Percentiles rank a stretch among this genome's conserved stretches.
Evolutionary conservation across 2,797 vertebrate species (phyloP).

Genomic region (Taenioides sp.): DNA sequence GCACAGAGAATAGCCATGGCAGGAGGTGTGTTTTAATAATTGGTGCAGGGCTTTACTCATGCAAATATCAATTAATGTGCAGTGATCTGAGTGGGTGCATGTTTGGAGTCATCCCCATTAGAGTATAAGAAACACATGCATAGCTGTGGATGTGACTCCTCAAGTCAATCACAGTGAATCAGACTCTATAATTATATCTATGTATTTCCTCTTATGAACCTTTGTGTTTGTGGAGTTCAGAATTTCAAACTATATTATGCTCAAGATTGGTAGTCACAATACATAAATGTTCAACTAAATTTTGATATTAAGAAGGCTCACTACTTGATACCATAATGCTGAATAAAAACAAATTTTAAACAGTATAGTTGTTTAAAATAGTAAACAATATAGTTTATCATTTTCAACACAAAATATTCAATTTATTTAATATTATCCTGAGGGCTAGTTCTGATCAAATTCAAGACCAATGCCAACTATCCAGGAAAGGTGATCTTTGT

Average conservation of each 20-base stretch:
- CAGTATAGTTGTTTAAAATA: too few species aligned
- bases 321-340: background rate
- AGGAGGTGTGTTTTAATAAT: slow-evolving; percentile 67
- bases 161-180: slow-evolving; percentile 4
- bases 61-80: slow-evolving; percentile 66
- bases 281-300: too few species aligned
- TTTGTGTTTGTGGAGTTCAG: too few species aligned
- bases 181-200: background rate
- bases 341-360: too few species aligned
- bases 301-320: too few species aligned
- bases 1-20: slow-evolving; percentile 55
- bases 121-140: slow-evolving; percentile 42
- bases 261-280: background rate
- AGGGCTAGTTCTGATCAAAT: background rate
- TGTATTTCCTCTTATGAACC: background rate
- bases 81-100: slow-evolving; percentile 62
- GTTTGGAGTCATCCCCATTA: slow-evolving; percentile 48
- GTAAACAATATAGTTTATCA: background rate
- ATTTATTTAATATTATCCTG: background rate
- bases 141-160: slow-evolving; percentile 41
- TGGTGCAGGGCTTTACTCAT: slow-evolving; percentile 62
- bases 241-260: background rate
- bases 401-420: background rate
- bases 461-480: background rate
- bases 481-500: background rate